These are phyloP conservation scores for Oreocharis arfaki DNA, from an alignment of 2,113 vertebrate genomes.

Conservation along the genomic window DNA sequence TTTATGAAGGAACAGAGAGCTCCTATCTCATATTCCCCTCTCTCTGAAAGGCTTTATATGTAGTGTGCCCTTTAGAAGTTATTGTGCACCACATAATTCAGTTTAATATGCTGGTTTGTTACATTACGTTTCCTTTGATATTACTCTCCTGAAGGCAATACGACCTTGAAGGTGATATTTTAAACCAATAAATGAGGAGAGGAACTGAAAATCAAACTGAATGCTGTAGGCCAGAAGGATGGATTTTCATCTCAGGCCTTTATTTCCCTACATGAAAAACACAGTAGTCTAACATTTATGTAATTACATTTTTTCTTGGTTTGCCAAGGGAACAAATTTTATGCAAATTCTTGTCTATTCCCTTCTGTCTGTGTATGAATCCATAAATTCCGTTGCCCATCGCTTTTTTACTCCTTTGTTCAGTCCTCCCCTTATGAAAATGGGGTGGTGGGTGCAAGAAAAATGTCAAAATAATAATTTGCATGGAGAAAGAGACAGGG, in stretches of 20 bases:
- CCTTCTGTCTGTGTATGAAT: not conserved
- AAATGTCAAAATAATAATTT: not conserved
- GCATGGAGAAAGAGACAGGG: not conserved
- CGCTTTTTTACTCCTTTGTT: not conserved
- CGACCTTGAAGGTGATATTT: slow-evolving; percentile 32
- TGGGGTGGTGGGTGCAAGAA: not conserved
- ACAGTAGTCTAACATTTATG: not conserved
- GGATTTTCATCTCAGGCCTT: not conserved
- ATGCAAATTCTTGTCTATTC: not conserved
- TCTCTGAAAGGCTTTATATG: not conserved
- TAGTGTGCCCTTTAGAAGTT: slow-evolving; percentile 34
- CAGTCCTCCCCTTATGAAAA: not conserved
- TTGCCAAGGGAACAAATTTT: not conserved
- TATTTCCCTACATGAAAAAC: not conserved
- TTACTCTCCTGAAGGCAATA: slow-evolving; percentile 13
- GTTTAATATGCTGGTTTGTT: slow-evolving; percentile 36
- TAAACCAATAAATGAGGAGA: slow-evolving; percentile 27
- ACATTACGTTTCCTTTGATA: not conserved
- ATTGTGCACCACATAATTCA: slow-evolving; percentile 5
- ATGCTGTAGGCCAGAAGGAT: not conserved
- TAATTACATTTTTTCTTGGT: not conserved
- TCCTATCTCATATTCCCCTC: not conserved
- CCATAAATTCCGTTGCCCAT: not conserved
- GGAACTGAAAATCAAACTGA: not conserved
- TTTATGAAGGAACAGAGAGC: not conserved